Conservation (phyloP, 2,888 invertebrate genomes). For the Noctua pronuba region DNA sequence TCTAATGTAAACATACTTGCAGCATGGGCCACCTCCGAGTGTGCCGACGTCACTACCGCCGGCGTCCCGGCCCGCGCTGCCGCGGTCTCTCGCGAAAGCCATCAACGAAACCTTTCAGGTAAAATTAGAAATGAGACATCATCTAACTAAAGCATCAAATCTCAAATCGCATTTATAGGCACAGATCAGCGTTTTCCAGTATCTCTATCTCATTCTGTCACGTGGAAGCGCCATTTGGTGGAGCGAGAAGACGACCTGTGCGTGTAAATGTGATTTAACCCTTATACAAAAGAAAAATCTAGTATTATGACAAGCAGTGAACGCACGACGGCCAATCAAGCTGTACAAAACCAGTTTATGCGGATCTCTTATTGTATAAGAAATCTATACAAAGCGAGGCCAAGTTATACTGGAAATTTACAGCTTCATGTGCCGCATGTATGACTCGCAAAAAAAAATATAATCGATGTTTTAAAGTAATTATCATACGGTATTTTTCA, state of each 20-base stretch:
- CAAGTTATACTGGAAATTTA: too few relatives aligned
- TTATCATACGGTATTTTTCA: constrained; percentile 56
- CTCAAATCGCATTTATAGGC: background rate
- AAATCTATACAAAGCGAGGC: too few relatives aligned
- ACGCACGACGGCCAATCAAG: too few relatives aligned
- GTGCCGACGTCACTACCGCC: constrained; percentile 69
- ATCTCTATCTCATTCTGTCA: background rate
- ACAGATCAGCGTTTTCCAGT: background rate
- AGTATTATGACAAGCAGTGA: background rate
- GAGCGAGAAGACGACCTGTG: background rate
- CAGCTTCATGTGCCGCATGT: too few relatives aligned
- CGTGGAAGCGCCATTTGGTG: background rate
- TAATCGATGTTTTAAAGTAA: background rate
- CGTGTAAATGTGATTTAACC: too few relatives aligned
- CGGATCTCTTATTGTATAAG: too few relatives aligned
- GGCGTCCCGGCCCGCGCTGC: constrained; percentile 75
- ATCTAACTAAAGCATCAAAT: background rate
- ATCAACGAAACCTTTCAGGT: constrained; percentile 85
- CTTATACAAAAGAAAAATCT: background rate
- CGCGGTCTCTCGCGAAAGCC: constrained; percentile 77
- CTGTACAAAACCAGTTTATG: too few relatives aligned
- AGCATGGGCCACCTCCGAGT: constrained; percentile 22
- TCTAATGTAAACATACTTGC: background rate
- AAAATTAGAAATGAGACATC: constrained; percentile 4
- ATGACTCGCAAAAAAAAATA: background rate